Evolutionary conservation across 1,140 invertebrate genomes (phyloP).

Genomic region (Babylonia areolata): DNA sequence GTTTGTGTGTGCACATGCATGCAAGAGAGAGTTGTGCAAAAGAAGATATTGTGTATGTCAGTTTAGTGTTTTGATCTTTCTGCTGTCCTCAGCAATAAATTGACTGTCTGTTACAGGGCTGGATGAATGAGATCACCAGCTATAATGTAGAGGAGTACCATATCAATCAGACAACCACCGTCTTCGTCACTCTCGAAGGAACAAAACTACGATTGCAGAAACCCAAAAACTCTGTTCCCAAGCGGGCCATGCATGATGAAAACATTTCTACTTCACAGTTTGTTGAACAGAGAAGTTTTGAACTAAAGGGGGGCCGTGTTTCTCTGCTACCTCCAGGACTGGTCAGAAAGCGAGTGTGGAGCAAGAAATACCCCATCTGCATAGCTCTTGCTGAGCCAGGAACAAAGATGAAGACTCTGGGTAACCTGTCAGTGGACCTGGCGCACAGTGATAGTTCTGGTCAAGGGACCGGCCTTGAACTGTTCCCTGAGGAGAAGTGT

Average conservation of each 20-base stretch:
- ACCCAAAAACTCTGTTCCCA: slow-evolving; percentile 85
- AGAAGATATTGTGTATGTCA: too few species aligned
- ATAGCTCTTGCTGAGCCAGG: slow-evolving; percentile 73
- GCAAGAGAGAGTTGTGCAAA: too few species aligned
- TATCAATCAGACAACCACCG: slow-evolving; percentile 87
- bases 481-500: slow-evolving; percentile 64
- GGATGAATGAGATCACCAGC: slow-evolving; percentile 89
- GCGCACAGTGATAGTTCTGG: slow-evolving; percentile 22
- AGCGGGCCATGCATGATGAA: slow-evolving; percentile 91
- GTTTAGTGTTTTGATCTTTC: too few species aligned
- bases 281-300: slow-evolving; percentile 85
- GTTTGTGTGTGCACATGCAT: too few species aligned
- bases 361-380: slow-evolving; percentile 94
- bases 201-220: slow-evolving; percentile 85
- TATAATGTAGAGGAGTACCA: slow-evolving; percentile 91
- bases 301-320: slow-evolving; percentile 81
- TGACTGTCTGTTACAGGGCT: slow-evolving; percentile 77
- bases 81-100: too few species aligned
- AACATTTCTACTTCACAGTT: slow-evolving; percentile 81
- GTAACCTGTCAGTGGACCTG: neutral
- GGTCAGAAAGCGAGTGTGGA: slow-evolving; percentile 87
- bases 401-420: slow-evolving; percentile 25
- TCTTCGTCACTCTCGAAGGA: slow-evolving; percentile 89
- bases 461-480: slow-evolving; percentile 62
- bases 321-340: slow-evolving; percentile 85